Conservation (phyloP, 2,113 vertebrate genomes). For the Atractosteus spatula region DNA sequence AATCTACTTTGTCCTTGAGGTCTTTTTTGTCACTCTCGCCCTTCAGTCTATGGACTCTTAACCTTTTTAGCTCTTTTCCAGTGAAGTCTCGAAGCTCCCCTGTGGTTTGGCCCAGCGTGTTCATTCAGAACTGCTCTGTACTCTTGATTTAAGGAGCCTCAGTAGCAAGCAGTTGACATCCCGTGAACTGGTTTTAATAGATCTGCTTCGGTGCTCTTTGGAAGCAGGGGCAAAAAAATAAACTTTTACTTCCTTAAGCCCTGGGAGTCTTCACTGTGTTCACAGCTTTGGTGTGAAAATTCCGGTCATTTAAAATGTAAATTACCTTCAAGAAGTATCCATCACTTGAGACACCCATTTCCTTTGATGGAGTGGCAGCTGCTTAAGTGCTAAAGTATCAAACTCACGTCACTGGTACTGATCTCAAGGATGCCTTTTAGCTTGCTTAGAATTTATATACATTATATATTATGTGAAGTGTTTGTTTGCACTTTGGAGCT, state of each 20-base stretch:
- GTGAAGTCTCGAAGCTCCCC: neutral
- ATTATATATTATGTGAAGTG: too few species aligned
- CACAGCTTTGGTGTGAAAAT: slow-evolving; percentile 42
- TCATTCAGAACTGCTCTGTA: slow-evolving; percentile 36
- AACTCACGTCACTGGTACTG: too few species aligned
- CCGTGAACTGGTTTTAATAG: slow-evolving; percentile 14
- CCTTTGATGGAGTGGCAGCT: slow-evolving; percentile 41
- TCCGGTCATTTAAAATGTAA: slow-evolving; percentile 52
- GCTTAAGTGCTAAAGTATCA: slow-evolving; percentile 27
- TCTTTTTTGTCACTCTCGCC: neutral
- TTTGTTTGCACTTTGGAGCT: too few species aligned
- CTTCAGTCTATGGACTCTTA: neutral
- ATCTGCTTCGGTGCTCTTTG: slow-evolving; percentile 15
- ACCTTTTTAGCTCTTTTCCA: neutral
- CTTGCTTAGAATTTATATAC: too few species aligned
- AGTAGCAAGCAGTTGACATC: slow-evolving; percentile 16
- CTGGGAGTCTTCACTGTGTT: slow-evolving; percentile 23
- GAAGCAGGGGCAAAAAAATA: slow-evolving; percentile 21
- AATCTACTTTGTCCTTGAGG: neutral
- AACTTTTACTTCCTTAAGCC: slow-evolving; percentile 17
- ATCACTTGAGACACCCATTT: slow-evolving; percentile 37
- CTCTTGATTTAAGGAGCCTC: slow-evolving; percentile 16
- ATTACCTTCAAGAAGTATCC: slow-evolving; percentile 32
- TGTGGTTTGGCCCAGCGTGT: slow-evolving; percentile 16
- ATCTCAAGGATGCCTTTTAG: too few species aligned